Evolutionary conservation across 2,797 vertebrate genomes (phyloP).

Genomic region (Esox lucius): DNA sequence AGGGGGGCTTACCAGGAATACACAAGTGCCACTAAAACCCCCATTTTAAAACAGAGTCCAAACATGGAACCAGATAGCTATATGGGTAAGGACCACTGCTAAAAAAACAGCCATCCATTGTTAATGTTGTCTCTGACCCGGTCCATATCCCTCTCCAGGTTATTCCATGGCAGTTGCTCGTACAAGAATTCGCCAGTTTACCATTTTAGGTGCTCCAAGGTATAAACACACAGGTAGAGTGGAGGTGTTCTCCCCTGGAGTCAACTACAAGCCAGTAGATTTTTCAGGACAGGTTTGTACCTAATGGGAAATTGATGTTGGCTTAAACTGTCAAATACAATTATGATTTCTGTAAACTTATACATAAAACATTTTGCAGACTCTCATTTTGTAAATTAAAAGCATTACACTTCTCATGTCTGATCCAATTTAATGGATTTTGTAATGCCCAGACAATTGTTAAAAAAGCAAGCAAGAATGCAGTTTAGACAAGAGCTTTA

Average conservation of each 20-base stretch:
- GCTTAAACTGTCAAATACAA: too few relatives aligned
- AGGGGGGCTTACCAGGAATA: constrained; percentile 62
- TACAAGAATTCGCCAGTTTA: rapidly evolving
- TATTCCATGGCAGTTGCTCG: constrained; percentile 69
- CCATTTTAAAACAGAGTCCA: background rate
- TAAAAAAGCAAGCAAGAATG: too few relatives aligned
- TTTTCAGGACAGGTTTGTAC: constrained; percentile 49
- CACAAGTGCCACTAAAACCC: rapidly evolving
- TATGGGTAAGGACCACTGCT: constrained; percentile 34
- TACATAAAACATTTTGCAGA: too few relatives aligned
- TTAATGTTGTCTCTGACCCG: background rate
- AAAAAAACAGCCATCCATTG: too few relatives aligned
- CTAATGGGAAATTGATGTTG: too few relatives aligned
- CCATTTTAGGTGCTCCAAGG: constrained; percentile 72
- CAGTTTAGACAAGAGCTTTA: too few relatives aligned
- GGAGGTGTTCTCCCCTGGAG: constrained; percentile 12
- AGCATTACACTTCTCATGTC: too few relatives aligned
- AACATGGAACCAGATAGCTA: constrained; percentile 61
- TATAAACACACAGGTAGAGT: constrained; percentile 66
- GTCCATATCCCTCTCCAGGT: constrained; percentile 51
- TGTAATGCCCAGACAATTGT: too few relatives aligned
- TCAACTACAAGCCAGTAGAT: background rate
- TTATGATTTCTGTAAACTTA: too few relatives aligned
- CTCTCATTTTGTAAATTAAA: too few relatives aligned
- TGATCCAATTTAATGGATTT: too few relatives aligned